Conservation (phyloP, 2,113 vertebrate species). For the Rhinoderma darwinii region DNA sequence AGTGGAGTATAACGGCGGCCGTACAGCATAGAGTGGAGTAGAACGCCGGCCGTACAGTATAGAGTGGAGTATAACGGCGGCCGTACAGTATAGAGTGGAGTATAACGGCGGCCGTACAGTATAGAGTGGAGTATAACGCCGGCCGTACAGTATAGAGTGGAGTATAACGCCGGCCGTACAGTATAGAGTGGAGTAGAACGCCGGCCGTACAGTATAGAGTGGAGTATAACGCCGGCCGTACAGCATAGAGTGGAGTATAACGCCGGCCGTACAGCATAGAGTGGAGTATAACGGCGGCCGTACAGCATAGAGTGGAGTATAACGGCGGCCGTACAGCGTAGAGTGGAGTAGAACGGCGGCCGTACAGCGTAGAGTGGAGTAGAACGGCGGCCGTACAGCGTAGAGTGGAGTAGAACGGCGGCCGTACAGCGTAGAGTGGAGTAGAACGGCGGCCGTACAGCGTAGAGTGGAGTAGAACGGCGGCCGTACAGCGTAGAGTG, state of each 20-base stretch:
- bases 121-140: no score
- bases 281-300: neutral
- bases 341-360: neutral
- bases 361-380: neutral
- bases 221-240: neutral
- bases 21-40: no score
- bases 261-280: neutral
- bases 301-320: neutral
- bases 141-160: no score
- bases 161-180: no score
- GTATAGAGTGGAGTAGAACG: no score
- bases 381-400: neutral
- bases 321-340: neutral
- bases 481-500: no score
- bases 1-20: no score
- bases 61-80: no score
- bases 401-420: neutral
- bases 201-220: neutral
- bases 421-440: neutral
- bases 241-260: neutral
- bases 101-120: no score
- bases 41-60: no score
- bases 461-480: no score
- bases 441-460: neutral
- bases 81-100: no score